Conservation (phyloP, 35 echinoderm and acorn worm genomes). For the Nesometra sesokonis region DNA sequence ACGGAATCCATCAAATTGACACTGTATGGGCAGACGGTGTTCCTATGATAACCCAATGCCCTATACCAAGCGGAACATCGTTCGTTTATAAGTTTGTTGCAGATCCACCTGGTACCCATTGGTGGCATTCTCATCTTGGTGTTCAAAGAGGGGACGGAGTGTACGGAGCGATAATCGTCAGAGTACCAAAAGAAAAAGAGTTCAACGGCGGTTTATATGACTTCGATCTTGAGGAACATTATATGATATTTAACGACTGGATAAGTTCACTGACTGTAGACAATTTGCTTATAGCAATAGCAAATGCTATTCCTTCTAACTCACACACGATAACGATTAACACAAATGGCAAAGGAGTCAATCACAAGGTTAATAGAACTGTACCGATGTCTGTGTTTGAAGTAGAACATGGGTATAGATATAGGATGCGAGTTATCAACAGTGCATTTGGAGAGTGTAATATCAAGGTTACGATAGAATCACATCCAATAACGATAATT, state of each 20-base stretch:
- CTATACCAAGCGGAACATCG: not conserved
- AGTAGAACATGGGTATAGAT: not conserved
- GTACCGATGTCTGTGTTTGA: not conserved
- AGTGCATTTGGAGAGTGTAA: not conserved
- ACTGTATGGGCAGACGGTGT: not conserved
- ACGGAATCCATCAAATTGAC: not conserved
- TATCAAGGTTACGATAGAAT: not conserved
- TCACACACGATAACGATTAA: not conserved
- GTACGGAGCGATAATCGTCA: not conserved
- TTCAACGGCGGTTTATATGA: not conserved
- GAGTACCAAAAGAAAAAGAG: not conserved
- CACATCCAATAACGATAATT: not conserved
- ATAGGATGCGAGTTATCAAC: not conserved
- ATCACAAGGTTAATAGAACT: not conserved
- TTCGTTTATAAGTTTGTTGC: not conserved
- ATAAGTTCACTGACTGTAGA: not conserved
- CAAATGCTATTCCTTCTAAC: not conserved
- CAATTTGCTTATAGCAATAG: not conserved
- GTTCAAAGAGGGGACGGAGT: not conserved
- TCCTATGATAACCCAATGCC: not conserved
- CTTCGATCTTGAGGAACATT: not conserved
- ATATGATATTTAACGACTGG: not conserved
- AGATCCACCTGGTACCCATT: not conserved
- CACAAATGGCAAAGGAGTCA: not conserved
- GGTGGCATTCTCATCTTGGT: not conserved